Percentiles rank a stretch among this genome's conserved stretches.
Evolutionary conservation across 2,797 vertebrate genomes (phyloP).

Genomic region (Lagocephalus sceleratus): DNA sequence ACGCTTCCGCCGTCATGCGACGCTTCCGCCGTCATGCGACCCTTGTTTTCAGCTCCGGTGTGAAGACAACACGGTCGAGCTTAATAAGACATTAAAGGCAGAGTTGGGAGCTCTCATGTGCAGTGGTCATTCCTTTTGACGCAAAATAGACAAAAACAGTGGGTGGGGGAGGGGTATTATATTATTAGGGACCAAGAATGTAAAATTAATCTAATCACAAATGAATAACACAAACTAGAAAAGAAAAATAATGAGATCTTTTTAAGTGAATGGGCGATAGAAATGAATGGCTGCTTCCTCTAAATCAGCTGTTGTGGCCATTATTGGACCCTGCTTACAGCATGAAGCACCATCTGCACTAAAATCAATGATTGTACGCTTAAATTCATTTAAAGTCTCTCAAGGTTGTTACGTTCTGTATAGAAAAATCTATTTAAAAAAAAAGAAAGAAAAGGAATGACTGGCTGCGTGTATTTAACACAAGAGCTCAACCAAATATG

Average conservation of each 20-base stretch:
- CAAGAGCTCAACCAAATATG: conserved; percentile 72
- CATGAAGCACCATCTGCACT: no score
- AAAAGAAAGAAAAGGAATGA: conserved; percentile 59
- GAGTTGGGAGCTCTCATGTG: conserved; percentile 66
- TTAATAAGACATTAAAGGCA: conserved; percentile 55
- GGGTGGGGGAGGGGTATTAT: no score
- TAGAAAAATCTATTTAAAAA: conserved; percentile 1
- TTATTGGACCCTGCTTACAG: conserved; percentile 36
- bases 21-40: conserved; percentile 29
- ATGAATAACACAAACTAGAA: no score
- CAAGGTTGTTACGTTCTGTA: background rate
- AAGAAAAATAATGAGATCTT: background rate
- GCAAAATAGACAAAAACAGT: background rate
- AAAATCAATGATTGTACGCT: no score
- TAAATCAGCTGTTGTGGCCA: conserved; percentile 11
- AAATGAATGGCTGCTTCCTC: conserved; percentile 1
- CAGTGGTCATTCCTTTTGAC: conserved; percentile 63
- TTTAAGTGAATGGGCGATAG: conserved; percentile 43
- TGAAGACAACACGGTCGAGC: conserved; percentile 31
- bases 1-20: conserved; percentile 29
- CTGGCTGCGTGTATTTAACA: conserved; percentile 54
- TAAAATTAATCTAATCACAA: conserved; percentile 6
- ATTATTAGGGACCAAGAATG: background rate
- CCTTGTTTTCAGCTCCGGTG: conserved; percentile 42
- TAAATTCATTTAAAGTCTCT: no score